These are phyloP conservation scores for Hydrozoanthus tunicans DNA, from an alignment of 64 coral and sea anemone species.

Conservation along the genomic window DNA sequence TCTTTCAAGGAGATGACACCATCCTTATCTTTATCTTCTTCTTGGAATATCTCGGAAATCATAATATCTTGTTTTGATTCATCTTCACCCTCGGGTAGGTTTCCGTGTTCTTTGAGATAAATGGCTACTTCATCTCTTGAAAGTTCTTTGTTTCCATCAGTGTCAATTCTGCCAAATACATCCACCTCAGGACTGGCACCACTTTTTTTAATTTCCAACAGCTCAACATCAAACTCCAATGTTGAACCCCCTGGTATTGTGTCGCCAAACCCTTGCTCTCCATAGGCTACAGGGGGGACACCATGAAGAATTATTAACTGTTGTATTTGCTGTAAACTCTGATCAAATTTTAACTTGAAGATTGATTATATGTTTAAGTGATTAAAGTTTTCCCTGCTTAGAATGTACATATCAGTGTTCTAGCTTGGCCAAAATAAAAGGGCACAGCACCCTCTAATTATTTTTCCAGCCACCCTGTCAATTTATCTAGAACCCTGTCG, in stretches of 20 bases:
- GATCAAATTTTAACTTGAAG: not conserved
- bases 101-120: conserved; percentile 42
- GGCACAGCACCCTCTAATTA: too few species aligned
- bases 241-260: conserved; percentile 42
- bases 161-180: conserved; percentile 45
- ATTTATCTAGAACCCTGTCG: too few species aligned
- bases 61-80: conserved; percentile 41
- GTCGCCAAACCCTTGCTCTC: conserved; percentile 44
- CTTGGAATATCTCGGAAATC: conserved; percentile 47
- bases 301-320: conserved; percentile 14
- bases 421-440: too few species aligned
- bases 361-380: not conserved
- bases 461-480: too few species aligned
- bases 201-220: conserved; percentile 36
- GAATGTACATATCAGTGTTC: too few species aligned
- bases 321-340: not conserved
- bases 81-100: conserved; percentile 34
- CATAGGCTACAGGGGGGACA: conserved; percentile 47
- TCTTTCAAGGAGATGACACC: conserved; percentile 52
- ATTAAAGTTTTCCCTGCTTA: not conserved
- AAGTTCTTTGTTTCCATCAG: conserved; percentile 45
- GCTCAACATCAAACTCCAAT: conserved; percentile 44
- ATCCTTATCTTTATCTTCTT: conserved; percentile 56
- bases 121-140: conserved; percentile 28
- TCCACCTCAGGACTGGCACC: conserved; percentile 14